phyloP scores from a whole-genome alignment of 1,140 invertebrate species.

The Panulirus ornatus region DNA sequence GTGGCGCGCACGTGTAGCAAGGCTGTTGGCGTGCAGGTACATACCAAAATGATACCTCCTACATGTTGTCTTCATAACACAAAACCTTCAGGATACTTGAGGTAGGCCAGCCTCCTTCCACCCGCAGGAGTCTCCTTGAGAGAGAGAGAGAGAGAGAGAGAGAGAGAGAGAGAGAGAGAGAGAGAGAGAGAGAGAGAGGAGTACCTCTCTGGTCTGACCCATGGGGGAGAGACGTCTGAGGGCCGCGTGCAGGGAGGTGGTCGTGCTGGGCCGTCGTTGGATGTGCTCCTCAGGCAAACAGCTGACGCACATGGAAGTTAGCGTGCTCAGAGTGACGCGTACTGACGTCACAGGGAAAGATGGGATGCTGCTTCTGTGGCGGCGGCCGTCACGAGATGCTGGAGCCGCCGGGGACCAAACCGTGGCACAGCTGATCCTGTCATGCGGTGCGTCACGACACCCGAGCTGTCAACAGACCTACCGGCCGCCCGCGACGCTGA shows the following conservation, averaged over 20 bases:
- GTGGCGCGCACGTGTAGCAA: slow-evolving; percentile 21
- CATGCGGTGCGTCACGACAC: slow-evolving; percentile 39
- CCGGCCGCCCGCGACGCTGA: too few relatives aligned
- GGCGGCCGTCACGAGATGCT: slow-evolving; percentile 30
- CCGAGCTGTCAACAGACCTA: too few relatives aligned
- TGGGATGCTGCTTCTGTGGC: slow-evolving; percentile 44
- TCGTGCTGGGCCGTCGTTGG: slow-evolving; percentile 49
- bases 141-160: too few relatives aligned
- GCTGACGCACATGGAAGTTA: slow-evolving; percentile 58
- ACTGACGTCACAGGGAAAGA: slow-evolving; percentile 22
- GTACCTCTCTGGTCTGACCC: too few relatives aligned
- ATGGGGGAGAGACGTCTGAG: too few relatives aligned
- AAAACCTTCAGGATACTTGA: background rate
- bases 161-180: too few relatives aligned
- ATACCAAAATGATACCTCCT: slow-evolving; percentile 3
- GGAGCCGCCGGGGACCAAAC: background rate
- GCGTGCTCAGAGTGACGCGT: slow-evolving; percentile 31
- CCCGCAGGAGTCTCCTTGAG: background rate
- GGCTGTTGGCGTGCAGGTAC: slow-evolving; percentile 3
- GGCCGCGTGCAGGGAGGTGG: background rate
- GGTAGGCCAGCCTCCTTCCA: background rate
- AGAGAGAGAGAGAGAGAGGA: too few relatives aligned
- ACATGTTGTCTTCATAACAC: background rate
- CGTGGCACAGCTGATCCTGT: slow-evolving; percentile 12
- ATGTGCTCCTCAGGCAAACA: slow-evolving; percentile 36